Conservation (phyloP, 1,140 invertebrate species). For the Meteorus sp. region DNA sequence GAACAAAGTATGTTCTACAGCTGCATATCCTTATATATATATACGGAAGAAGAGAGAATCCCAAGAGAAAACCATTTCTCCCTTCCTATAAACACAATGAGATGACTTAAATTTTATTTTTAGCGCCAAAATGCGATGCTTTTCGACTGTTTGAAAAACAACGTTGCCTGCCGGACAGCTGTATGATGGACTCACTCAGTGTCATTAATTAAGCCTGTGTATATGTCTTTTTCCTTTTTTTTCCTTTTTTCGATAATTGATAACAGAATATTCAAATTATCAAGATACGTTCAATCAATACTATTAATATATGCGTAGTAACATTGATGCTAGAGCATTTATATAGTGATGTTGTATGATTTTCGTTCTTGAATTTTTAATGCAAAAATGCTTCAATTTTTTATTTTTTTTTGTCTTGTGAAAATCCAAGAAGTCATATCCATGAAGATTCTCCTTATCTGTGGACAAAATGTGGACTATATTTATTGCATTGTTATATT, state of each 20-base stretch:
- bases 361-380: not conserved
- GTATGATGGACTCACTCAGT: slow-evolving; percentile 26
- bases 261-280: slow-evolving; percentile 14
- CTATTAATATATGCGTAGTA: slow-evolving; percentile 17
- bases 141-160: slow-evolving; percentile 22
- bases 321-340: slow-evolving; percentile 16
- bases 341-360: slow-evolving; percentile 6
- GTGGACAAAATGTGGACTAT: too few species aligned
- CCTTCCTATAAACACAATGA: not conserved
- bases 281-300: slow-evolving; percentile 16
- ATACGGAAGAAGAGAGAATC: not conserved
- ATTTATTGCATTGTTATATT: too few species aligned
- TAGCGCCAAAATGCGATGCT: slow-evolving; percentile 22
- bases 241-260: slow-evolving; percentile 22
- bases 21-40: not conserved
- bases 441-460: too few species aligned
- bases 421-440: too few species aligned
- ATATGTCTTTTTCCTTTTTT: too few species aligned
- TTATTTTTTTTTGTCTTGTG: too few species aligned
- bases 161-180: slow-evolving; percentile 25
- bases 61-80: slow-evolving; percentile 3
- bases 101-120: slow-evolving; percentile 17
- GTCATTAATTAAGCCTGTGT: slow-evolving; percentile 27
- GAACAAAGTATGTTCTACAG: not conserved
- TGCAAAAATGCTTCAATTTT: slow-evolving; percentile 5